Evolutionary conservation across 2,797 vertebrate species (phyloP), one percentile per base, ranked within the genome.

Genomic region (Helostoma temminkii): DNA sequence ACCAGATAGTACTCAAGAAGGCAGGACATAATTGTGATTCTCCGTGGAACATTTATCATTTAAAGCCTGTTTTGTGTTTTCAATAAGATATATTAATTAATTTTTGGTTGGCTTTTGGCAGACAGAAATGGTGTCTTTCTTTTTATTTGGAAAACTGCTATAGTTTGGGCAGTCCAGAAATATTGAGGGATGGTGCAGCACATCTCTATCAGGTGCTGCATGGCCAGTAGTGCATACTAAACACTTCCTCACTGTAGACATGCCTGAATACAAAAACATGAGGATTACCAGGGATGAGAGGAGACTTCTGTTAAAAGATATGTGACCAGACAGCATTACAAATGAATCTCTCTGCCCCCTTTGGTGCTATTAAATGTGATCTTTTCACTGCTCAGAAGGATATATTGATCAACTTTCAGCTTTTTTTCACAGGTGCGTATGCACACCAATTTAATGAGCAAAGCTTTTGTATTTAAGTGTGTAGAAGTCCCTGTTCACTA

Each of bases 191-290:
- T 74, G 67, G 45, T 49, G 64, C 53, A 65, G 75, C 81, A 86
- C 87, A 77, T 83, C 83, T 88, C 77, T 74, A 81, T 91, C 78
- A 76, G 81, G 63, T 66, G 72, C 79, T 62, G 75, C 70, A 78
- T 83, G 80, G 69, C 75, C 76, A 66, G 82, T 79, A 74, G 76
- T 83, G 88, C 90, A 92, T 91, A 88, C 83, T 85, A 91, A 92
- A 87, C 87, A 87, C 74, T 67, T 24, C 47, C 66, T 73, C 55
- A 22, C 71, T 63, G 69, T 77, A 56, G 80, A 78, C 78, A 76
- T 71, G 80, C 60, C 78, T 69, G 57, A 65, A 75, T 84, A 26
- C 62, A 83, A 82, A 85, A 88, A 79, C 78, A 85, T 43, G 73
- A 86, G 83, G 80, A 89, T 85, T 82, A 82, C 71, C 52, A 37